Evolutionary conservation across 2,888 invertebrate genomes (phyloP), one percentile per base, ranked within the genome.

Genomic region (Capitulum mitella): DNA sequence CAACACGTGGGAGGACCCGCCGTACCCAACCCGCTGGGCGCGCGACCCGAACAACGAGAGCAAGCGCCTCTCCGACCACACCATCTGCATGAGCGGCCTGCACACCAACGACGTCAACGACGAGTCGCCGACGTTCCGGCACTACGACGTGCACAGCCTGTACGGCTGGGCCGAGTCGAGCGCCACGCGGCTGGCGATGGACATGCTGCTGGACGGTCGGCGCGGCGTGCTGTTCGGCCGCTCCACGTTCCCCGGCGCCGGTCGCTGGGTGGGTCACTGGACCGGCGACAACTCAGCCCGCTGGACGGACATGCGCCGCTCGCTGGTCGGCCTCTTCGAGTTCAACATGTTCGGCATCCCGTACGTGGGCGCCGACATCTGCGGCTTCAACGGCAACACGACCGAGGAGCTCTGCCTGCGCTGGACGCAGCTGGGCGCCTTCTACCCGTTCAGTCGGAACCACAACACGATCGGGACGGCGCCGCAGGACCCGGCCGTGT

Each of bases 271-370:
- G 3, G 93, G 93, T 0, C 93, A 94, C 85, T 94, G 94, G 94
- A 91, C 92, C 82, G 95, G 94, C 0, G 95, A 95, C 70, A 82
- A 82, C 81, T 48, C 79, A 0, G 79, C 81, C 6, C 78, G 78
- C 6, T 82, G 81, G 81, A 19, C 26, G 3, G 75, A 80, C 78
- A 78, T 81, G 19, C 29, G 32, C 5, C 48, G 78, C n/a, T 81
- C 81, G 40, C 77, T 81, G 48, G 77, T 79, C n/a, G 82, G 91
- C 83, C 85, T 93, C 80, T 85, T 94, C 74, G 90, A 90, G 84
- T 92, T 91, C 86, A 91, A 91, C 83, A 85, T 94, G 80, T 93
- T 92, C 86, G 94, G 93, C 29, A 88, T 94, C 40, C 93, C 94
- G 2, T 89, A 93, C 88, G 91, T 92, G 87, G 94, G 94, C 1